Evolutionary conservation across 2,113 vertebrate species (phyloP), one percentile per base, ranked within the genome.

Genomic region (Cyanistes caeruleus): DNA sequence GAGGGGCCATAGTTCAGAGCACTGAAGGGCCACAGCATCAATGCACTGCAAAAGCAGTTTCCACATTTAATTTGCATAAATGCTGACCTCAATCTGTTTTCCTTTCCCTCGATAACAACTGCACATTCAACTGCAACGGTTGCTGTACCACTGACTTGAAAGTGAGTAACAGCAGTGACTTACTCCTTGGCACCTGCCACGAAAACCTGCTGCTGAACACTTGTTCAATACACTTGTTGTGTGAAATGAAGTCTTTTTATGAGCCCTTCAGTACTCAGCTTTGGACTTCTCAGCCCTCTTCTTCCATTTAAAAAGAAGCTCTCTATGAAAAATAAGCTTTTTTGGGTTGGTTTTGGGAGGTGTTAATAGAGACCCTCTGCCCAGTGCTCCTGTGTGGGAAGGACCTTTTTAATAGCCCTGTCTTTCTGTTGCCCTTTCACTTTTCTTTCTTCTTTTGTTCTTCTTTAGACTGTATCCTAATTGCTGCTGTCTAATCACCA

Each of bases 341-440:
- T 58, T 78, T 4, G 65, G 74, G 64, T 70, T 94, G 74, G 85
- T 96, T 58, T n/a, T 60, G 83, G 81, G 62, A 84, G 58, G 39
- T 91, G 72, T 87, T 83, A 65, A 64, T 28, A 35, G 25, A 89
- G n/a, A 87, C 78, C 86, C 78, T 92, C 81, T 96, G 97, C 97
- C 97, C 96, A 95, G 56, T 63, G 97, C 91, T 95, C 97, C 97
- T 97, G 97, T 93, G 30, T 87, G 77, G 88, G 87, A 95, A 78
- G 84, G 81, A 80, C 85, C 44, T 94, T 82, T 97, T 69, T 94
- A 89, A 94, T 62, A 83, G 75, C 93, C 64, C 84, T 97, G 89
- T 91, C 89, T 93, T 97, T 96, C 96, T 97, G 44, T 43, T 90
- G 78, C 79, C 55, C 60, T 94, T 75, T 90, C 84, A 89, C 63